Conservation (phyloP, 2,797 vertebrate species). For the Sternotherus odoratus region DNA sequence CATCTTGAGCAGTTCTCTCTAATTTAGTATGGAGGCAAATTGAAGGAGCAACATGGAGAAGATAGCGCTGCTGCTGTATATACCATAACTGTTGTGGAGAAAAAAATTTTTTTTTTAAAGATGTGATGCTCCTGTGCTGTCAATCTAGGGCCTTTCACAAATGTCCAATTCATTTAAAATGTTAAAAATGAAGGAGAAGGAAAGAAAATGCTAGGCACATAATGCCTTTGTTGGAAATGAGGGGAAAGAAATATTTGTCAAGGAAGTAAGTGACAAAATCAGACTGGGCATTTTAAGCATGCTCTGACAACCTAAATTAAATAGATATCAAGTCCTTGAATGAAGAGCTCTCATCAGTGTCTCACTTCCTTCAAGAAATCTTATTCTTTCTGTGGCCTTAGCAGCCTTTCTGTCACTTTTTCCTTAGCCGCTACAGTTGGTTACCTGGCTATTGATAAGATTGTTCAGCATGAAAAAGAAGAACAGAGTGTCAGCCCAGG, state of each 20-base stretch:
- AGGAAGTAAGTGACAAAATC: conserved; percentile 8
- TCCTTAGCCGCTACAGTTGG: background rate
- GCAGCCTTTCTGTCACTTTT: background rate
- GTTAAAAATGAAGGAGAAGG: conserved; percentile 19
- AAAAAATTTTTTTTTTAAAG: too few species aligned
- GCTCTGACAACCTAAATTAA: conserved; percentile 30
- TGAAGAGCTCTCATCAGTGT: background rate
- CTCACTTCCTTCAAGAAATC: background rate
- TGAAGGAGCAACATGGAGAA: background rate
- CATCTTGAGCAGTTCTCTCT: background rate
- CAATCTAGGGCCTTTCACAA: background rate
- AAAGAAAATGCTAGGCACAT: background rate
- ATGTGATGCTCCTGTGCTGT: background rate
- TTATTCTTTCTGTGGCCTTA: background rate
- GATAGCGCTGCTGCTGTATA: rapidly evolving
- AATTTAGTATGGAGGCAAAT: background rate
- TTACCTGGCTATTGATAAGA: conserved; percentile 24
- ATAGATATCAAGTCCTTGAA: background rate
- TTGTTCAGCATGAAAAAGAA: conserved; percentile 20
- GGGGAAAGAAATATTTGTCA: background rate
- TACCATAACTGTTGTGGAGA: background rate
- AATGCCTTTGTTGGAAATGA: background rate
- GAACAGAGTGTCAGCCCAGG: conserved; percentile 6
- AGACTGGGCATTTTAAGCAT: background rate
- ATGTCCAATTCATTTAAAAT: conserved; percentile 12